These are phyloP conservation scores for Bubo bubo DNA, from an alignment of 2,113 vertebrate species.

Conservation along the genomic window DNA sequence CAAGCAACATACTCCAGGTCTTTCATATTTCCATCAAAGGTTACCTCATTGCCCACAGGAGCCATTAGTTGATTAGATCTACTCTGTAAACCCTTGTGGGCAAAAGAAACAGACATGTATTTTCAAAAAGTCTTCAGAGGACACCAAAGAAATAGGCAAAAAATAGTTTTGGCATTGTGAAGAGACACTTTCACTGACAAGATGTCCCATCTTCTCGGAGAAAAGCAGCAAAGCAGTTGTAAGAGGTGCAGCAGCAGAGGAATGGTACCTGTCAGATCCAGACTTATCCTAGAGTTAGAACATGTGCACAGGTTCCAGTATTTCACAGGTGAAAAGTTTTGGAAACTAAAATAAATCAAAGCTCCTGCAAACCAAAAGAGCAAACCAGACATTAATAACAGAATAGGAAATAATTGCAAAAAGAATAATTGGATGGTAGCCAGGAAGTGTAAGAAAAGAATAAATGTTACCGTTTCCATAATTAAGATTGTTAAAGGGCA, in stretches of 20 bases:
- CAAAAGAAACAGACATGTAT: not conserved
- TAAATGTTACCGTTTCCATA: not conserved
- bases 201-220: not conserved
- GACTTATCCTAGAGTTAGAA: not conserved
- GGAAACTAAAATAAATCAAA: not conserved
- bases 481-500: not conserved
- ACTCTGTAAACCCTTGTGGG: not conserved
- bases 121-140: not conserved
- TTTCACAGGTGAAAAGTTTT: not conserved
- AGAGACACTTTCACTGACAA: not conserved
- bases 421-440: not conserved
- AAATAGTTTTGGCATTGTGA: not conserved
- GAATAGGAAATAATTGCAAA: not conserved
- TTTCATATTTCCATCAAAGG: not conserved
- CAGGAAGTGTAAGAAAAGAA: not conserved
- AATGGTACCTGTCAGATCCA: not conserved
- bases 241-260: not conserved
- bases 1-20: not conserved
- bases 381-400: not conserved
- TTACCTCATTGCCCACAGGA: not conserved
- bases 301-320: rapidly evolving
- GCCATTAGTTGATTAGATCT: not conserved
- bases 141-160: not conserved
- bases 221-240: not conserved
- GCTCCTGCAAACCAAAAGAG: not conserved